phyloP scores from a whole-genome alignment of 1,140 invertebrate genomes.

The Drosophila repleta region DNA sequence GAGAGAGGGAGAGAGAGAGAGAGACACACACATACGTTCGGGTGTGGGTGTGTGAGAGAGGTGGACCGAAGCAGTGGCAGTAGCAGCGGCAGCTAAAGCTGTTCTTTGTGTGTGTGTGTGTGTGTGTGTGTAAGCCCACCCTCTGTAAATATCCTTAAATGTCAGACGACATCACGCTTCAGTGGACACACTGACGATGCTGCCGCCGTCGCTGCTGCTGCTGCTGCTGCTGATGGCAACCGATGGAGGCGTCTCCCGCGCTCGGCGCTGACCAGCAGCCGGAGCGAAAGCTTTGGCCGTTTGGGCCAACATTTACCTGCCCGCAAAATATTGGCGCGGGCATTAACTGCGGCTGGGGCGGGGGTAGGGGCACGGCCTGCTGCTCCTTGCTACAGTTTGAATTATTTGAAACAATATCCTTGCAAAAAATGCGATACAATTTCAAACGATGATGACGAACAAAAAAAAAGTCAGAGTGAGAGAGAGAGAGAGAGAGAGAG shows the following conservation, averaged over 20 bases:
- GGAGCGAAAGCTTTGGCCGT: background rate
- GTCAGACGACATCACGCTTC: slow-evolving; percentile 83
- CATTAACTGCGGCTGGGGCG: slow-evolving; percentile 36
- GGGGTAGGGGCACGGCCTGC: slow-evolving; percentile 13
- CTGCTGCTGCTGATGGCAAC: slow-evolving; percentile 30
- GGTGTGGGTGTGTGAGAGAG: background rate
- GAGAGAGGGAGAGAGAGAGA: no score
- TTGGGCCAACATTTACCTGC: slow-evolving; percentile 5
- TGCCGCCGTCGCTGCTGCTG: slow-evolving; percentile 2
- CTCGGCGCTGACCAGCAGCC: slow-evolving; percentile 34
- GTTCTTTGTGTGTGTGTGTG: slow-evolving; percentile 29
- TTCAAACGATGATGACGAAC: slow-evolving; percentile 76
- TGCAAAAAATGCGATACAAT: slow-evolving; percentile 80
- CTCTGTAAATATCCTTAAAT: slow-evolving; percentile 66
- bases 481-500: background rate
- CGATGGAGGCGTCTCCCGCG: slow-evolving; percentile 57
- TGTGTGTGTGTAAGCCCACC: slow-evolving; percentile 1
- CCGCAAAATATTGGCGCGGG: slow-evolving; percentile 78
- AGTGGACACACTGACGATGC: slow-evolving; percentile 61
- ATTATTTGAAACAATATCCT: slow-evolving; percentile 84
- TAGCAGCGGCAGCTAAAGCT: slow-evolving; percentile 4
- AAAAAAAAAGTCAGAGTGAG: no score
- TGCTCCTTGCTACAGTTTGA: slow-evolving; percentile 61
- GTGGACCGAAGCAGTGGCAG: background rate
- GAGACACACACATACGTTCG: slow-evolving; percentile 26